Percentiles rank a stretch among this genome's conserved stretches.
Evolutionary conservation across 1,140 invertebrate species (phyloP).

Genomic region (Charaxes varanes): DNA sequence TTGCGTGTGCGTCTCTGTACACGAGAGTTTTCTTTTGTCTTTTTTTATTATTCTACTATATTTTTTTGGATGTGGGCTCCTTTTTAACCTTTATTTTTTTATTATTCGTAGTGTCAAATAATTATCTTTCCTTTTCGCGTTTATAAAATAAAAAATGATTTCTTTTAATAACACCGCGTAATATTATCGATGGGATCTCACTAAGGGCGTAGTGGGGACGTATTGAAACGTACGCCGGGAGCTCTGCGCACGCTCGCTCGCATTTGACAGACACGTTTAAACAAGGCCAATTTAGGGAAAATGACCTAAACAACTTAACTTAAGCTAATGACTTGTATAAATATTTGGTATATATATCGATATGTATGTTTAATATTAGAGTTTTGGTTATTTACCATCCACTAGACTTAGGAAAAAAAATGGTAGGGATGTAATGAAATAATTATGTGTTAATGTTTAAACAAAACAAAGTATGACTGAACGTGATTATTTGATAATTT

Average conservation of each 20-base stretch:
- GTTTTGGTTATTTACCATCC: slow-evolving; percentile 71
- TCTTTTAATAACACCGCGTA: slow-evolving; percentile 59
- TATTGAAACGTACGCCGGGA: slow-evolving; percentile 16
- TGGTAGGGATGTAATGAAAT: slow-evolving; percentile 67
- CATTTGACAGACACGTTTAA: slow-evolving; percentile 58
- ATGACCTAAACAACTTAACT: slow-evolving; percentile 70
- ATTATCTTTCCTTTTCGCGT: slow-evolving; percentile 45
- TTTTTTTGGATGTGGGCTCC: slow-evolving; percentile 64
- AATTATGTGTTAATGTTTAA: slow-evolving; percentile 70
- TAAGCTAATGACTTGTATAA: slow-evolving; percentile 73
- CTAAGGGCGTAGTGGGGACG: slow-evolving; percentile 25
- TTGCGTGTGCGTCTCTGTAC: slow-evolving; percentile 30
- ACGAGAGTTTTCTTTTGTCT: slow-evolving; percentile 42
- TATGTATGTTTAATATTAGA: slow-evolving; percentile 74
- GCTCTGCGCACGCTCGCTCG: slow-evolving; percentile 27
- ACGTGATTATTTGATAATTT: slow-evolving; percentile 66
- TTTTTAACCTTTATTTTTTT: slow-evolving; percentile 44
- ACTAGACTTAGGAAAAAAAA: slow-evolving; percentile 67
- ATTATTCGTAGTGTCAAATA: slow-evolving; percentile 39
- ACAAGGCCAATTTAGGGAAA: slow-evolving; percentile 66
- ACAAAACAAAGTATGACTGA: slow-evolving; percentile 69
- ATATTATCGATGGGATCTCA: slow-evolving; percentile 38
- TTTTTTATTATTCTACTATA: slow-evolving; percentile 48
- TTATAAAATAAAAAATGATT: slow-evolving; percentile 55
- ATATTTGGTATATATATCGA: slow-evolving; percentile 71